Conservation (phyloP, 2,888 invertebrate genomes). For the Petrolisthes manimaculis region DNA sequence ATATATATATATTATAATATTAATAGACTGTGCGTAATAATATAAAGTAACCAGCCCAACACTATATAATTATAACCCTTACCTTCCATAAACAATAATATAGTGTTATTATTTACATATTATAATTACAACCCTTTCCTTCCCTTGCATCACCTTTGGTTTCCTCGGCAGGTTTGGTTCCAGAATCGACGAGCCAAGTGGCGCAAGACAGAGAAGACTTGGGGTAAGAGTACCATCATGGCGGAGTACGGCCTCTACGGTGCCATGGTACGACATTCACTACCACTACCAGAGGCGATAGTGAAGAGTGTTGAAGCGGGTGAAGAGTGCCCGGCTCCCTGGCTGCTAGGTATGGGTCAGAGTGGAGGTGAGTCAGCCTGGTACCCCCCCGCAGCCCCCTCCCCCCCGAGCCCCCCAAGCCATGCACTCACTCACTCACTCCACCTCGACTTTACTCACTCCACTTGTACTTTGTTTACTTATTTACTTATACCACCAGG, state of each 20-base stretch:
- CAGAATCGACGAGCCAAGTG: conserved; percentile 98
- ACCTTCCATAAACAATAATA: no score
- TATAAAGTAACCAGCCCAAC: no score
- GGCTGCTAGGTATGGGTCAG: conserved; percentile 88
- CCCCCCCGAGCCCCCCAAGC: no score
- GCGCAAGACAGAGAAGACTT: conserved; percentile 99
- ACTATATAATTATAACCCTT: no score
- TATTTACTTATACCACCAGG: no score
- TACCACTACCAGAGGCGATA: conserved; percentile 91
- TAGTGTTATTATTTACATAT: no score
- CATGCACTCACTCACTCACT: conserved; percentile 10
- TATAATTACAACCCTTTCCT: no score
- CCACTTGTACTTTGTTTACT: no score
- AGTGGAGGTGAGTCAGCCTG: conserved; percentile 55
- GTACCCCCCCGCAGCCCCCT: conserved; percentile 24
- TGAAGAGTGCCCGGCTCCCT: conserved; percentile 89
- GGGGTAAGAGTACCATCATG: conserved; percentile 99
- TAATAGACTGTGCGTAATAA: not conserved
- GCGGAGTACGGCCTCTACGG: conserved; percentile 99
- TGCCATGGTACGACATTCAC: conserved; percentile 98
- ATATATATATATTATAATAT: not conserved
- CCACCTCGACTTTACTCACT: no score
- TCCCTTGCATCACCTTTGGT: not conserved
- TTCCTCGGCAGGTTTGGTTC: conserved; percentile 90
- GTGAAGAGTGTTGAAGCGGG: conserved; percentile 94